Percentiles rank a stretch among this genome's conserved stretches.
Evolutionary conservation across 2,888 invertebrate genomes (phyloP).

Genomic region (Epinotia nisella): DNA sequence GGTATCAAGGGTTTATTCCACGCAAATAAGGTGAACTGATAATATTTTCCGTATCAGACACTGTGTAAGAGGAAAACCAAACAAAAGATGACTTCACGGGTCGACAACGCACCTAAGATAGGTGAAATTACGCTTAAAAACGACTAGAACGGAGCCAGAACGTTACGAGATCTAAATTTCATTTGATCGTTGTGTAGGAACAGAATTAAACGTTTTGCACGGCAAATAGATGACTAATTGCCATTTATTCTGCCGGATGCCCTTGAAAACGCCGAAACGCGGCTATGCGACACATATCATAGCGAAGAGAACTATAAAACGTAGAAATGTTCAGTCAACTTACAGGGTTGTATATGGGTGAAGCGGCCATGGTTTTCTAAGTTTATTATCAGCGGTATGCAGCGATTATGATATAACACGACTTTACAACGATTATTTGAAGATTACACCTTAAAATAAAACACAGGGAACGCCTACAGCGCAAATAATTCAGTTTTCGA

Average conservation of each 20-base stretch:
- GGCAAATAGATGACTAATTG: conserved; percentile 55
- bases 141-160: conserved; percentile 29
- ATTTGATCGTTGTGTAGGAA: conserved; percentile 49
- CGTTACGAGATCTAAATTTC: conserved; percentile 42
- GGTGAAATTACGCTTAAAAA: conserved; percentile 45
- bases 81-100: conserved; percentile 27
- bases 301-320: conserved; percentile 42
- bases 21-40: conserved; percentile 6
- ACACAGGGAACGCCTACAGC: conserved; percentile 63
- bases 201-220: conserved; percentile 57
- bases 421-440: conserved; percentile 49
- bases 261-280: conserved; percentile 65
- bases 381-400: conserved; percentile 43
- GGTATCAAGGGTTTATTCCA: not conserved
- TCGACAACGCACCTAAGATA: not conserved
- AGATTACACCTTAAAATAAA: conserved; percentile 57
- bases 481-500: conserved; percentile 58
- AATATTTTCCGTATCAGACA: conserved; percentile 22
- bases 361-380: conserved; percentile 65
- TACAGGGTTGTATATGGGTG: conserved; percentile 76
- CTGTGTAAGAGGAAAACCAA: conserved; percentile 17
- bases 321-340: conserved; percentile 53
- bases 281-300: conserved; percentile 47
- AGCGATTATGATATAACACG: conserved; percentile 46
- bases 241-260: conserved; percentile 59